A percentile compares a stretch with the other conserved stretches of the same genome.
Evolutionary conservation across 1,140 invertebrate genomes (phyloP).

Genomic region (Drosophila bocqueti): DNA sequence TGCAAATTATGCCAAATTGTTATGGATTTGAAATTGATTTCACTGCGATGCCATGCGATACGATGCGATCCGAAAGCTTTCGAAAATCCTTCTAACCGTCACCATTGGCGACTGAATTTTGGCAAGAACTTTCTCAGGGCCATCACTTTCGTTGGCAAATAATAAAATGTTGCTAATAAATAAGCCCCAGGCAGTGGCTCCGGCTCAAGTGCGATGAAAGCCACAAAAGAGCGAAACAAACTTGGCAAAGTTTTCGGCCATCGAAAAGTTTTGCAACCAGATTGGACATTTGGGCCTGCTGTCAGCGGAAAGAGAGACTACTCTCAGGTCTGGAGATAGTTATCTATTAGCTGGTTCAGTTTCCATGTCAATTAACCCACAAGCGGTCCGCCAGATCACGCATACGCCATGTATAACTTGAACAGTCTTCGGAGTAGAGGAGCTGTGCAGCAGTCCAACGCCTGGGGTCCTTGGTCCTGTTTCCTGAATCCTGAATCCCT

Average conservation of each 20-base stretch:
- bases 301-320: slow-evolving; percentile 18
- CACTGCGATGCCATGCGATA: slow-evolving; percentile 4
- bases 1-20: slow-evolving; percentile 54
- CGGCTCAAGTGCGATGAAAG: slow-evolving; percentile 20
- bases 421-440: slow-evolving; percentile 4
- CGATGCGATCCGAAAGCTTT: neutral
- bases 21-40: slow-evolving; percentile 70
- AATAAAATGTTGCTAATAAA: slow-evolving; percentile 81
- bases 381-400: slow-evolving; percentile 16
- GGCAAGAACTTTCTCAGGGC: slow-evolving; percentile 31
- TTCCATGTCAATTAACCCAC: slow-evolving; percentile 46
- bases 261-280: slow-evolving; percentile 59
- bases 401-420: slow-evolving; percentile 41
- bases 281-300: slow-evolving; percentile 51
- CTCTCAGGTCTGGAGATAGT: slow-evolving; percentile 26
- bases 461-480: slow-evolving; percentile 10
- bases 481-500: neutral
- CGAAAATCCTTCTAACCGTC: slow-evolving; percentile 44
- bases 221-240: slow-evolving; percentile 47
- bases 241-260: slow-evolving; percentile 56
- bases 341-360: slow-evolving; percentile 29
- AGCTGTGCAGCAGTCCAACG: slow-evolving; percentile 33
- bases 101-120: slow-evolving; percentile 1
- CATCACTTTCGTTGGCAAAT: slow-evolving; percentile 57
- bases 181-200: slow-evolving; percentile 40